These are phyloP conservation scores for Synaphobranchus kaupii DNA, from an alignment of 2,797 vertebrate species.

Conservation along the genomic window DNA sequence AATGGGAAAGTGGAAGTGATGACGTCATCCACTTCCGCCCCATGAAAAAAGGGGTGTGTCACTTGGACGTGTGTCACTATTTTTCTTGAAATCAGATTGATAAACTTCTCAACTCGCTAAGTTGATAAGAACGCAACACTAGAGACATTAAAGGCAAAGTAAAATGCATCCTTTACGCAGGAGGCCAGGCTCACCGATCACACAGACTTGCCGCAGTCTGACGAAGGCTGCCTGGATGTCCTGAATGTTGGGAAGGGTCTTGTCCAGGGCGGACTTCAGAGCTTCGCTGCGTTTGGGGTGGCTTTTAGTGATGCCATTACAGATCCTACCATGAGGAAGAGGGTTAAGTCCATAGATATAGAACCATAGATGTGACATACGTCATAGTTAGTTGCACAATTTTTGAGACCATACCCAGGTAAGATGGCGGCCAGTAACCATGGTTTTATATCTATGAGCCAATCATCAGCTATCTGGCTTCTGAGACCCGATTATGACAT, in stretches of 20 bases:
- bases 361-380: too few relatives aligned
- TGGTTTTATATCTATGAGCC: too few relatives aligned
- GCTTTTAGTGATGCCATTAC: slow-evolving; percentile 87
- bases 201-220: slow-evolving; percentile 88
- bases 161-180: not conserved
- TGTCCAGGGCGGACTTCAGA: slow-evolving; percentile 85
- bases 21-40: not conserved
- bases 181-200: slow-evolving; percentile 78
- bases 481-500: too few relatives aligned
- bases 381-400: too few relatives aligned
- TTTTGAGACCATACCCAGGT: too few relatives aligned
- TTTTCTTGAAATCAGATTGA: not conserved
- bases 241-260: slow-evolving; percentile 84
- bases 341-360: too few relatives aligned
- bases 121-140: too few relatives aligned
- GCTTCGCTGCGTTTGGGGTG: slow-evolving; percentile 88
- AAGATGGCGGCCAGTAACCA: too few relatives aligned
- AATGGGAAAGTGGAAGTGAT: not conserved
- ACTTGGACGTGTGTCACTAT: not conserved
- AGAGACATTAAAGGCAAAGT: not conserved
- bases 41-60: too few relatives aligned
- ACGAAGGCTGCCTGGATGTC: slow-evolving; percentile 87
- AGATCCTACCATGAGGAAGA: slow-evolving; percentile 75
- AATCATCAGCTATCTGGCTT: too few relatives aligned
- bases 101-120: too few relatives aligned